Percentiles rank a stretch among this genome's conserved stretches.
These are phyloP conservation scores for Lathamus discolor DNA, from an alignment of 2,113 vertebrate genomes.

Conservation along the genomic window DNA sequence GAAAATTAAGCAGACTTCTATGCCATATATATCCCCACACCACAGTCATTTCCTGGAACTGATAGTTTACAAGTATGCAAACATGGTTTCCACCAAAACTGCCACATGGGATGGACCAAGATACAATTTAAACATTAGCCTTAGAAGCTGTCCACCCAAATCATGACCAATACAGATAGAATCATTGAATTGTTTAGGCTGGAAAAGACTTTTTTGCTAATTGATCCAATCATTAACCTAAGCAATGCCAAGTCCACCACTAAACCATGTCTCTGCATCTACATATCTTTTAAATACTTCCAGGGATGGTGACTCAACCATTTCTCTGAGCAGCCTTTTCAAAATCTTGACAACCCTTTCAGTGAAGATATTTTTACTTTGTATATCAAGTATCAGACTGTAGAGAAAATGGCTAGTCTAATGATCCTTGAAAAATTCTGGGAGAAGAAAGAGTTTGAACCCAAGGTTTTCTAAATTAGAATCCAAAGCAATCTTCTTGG, in stretches of 20 bases:
- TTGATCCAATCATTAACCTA: not conserved
- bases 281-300: not conserved
- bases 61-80: not conserved
- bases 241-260: not conserved
- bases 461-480: not conserved
- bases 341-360: too few species aligned
- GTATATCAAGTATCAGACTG: too few species aligned
- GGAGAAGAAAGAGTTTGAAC: not conserved
- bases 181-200: not conserved
- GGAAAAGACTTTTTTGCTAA: not conserved
- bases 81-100: not conserved
- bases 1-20: not conserved
- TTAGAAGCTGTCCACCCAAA: not conserved
- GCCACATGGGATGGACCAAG: not conserved
- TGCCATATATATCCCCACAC: not conserved
- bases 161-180: not conserved
- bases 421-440: not conserved
- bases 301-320: not conserved
- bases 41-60: not conserved
- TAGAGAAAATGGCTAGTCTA: not conserved
- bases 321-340: not conserved
- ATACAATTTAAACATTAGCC: not conserved
- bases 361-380: not conserved
- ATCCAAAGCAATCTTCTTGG: not conserved
- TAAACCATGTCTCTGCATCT: not conserved